phyloP scores from a whole-genome alignment of 2,113 vertebrate species.

The Siniperca chuatsi region DNA sequence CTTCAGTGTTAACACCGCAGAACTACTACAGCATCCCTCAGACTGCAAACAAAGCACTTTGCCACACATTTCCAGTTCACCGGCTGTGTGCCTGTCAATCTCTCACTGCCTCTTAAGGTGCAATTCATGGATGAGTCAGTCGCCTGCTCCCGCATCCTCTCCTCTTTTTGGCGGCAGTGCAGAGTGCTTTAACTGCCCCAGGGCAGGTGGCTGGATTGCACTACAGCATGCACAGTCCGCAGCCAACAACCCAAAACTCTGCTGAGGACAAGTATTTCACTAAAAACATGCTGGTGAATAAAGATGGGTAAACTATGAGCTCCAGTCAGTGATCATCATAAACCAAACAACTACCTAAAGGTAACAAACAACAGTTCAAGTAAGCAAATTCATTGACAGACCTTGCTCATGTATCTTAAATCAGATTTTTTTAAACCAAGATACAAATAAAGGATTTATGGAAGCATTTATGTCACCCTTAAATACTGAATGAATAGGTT shows the following conservation, averaged over 20 bases:
- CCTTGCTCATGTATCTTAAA: background rate
- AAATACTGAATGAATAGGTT: background rate
- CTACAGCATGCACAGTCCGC: conserved; percentile 57
- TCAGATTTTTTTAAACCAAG: background rate
- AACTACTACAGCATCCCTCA: conserved; percentile 49
- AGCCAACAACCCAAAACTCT: conserved; percentile 59
- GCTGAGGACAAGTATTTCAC: conserved; percentile 39
- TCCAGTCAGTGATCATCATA: background rate
- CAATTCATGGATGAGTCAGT: conserved; percentile 84
- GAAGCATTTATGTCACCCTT: background rate
- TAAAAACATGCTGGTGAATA: background rate
- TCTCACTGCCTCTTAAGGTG: conserved; percentile 73
- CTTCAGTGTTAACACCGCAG: conserved; percentile 52
- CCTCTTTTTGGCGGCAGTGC: conserved; percentile 67
- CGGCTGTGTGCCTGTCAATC: conserved; percentile 73
- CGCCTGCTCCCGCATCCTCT: conserved; percentile 70
- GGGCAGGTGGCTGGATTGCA: conserved; percentile 70
- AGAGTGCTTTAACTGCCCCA: conserved; percentile 80
- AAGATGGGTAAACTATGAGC: background rate
- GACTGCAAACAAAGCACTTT: conserved; percentile 74
- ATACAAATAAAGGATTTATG: background rate
- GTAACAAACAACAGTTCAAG: background rate
- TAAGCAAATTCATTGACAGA: background rate
- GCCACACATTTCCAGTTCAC: conserved; percentile 77
- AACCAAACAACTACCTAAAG: background rate